Evolutionary conservation across 2,888 invertebrate genomes (phyloP).

Genomic region (Polydesmus complanatus): DNA sequence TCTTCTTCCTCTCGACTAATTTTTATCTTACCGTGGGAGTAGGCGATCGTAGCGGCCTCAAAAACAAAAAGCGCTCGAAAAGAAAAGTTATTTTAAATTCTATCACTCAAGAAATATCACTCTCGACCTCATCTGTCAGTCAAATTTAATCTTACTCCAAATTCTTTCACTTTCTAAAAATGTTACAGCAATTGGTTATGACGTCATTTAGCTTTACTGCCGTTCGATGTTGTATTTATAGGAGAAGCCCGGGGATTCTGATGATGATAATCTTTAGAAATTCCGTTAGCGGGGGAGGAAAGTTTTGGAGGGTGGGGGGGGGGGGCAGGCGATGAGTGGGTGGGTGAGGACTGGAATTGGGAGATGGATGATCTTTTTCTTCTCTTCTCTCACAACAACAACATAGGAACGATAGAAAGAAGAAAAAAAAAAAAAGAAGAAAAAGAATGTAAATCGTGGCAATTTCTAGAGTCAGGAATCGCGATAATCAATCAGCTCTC

Average conservation of each 20-base stretch:
- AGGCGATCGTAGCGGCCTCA: not conserved
- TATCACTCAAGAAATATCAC: not conserved
- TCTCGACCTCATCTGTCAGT: not conserved
- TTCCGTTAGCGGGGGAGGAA: not conserved
- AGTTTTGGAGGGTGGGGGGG: not conserved
- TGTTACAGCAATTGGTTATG: not conserved
- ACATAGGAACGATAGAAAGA: not conserved
- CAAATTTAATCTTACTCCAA: not conserved
- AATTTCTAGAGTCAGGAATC: constrained; percentile 8
- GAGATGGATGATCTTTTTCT: not conserved
- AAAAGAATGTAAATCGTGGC: constrained; percentile 10
- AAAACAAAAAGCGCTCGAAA: not conserved
- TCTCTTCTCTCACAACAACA: not conserved
- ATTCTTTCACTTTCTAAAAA: not conserved
- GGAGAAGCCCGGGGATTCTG: not conserved
- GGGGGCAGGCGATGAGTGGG: not conserved
- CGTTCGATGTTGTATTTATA: not conserved
- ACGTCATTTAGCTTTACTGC: not conserved
- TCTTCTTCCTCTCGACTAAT: not conserved
- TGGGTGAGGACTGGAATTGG: not conserved
- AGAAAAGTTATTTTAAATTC: not conserved
- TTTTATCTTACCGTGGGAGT: too few species aligned
- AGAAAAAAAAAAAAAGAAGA: not conserved
- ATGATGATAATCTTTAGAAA: not conserved
- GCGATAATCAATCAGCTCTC: constrained; percentile 9